Base-by-base conservation (phyloP, 2,888 invertebrate genomes). In the Lycophotia porphyrea region DNA sequence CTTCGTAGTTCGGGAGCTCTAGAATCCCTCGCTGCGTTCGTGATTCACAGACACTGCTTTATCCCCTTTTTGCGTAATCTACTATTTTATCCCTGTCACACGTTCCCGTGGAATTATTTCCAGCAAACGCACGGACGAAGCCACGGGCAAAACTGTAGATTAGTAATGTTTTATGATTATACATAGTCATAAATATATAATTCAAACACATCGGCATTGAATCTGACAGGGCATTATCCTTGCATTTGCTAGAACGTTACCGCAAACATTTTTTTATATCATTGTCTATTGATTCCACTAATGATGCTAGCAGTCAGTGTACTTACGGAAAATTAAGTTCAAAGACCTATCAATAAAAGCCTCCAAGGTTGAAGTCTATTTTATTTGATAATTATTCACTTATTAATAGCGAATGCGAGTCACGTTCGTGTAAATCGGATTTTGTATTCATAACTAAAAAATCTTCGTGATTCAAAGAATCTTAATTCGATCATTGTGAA, bases 281-380 rank as follows among this genome's bases (percentile, higher is more conserved):
- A 63, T 52, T 49, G 13, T 60, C 85, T 84, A 86, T 89, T 87
- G 86, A 89, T 88, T 82, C 73, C 80, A 63, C 78, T 91, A 90
- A 91, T 87, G 84, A 88, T 77, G 74, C 71, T 52, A 58, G 66
- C 74, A 83, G 76, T 55, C 80, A 86, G 71, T 66, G 84, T 71
- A 65, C 65, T 60, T 72, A 58, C 66, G 49, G 60, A 78, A 80
- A 80, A 81, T 73, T 36, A 72, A 71, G 89, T 83, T 87, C 85
- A 82, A 74, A 66, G 81, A 85, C 82, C 87, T 84, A 79, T 71
- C 67, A 64, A 55, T 76, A 76, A 73, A 67, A 77, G 65, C 36
- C 61, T 72, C 31, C 87, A 80, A 88, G 87, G 87, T 77, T 71
- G 24, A 69, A 74, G 63, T 74, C 74, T 78, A 81, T 64, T 74